Conservation (phyloP, 2,113 vertebrate species). For the Condylura cristata region DNA sequence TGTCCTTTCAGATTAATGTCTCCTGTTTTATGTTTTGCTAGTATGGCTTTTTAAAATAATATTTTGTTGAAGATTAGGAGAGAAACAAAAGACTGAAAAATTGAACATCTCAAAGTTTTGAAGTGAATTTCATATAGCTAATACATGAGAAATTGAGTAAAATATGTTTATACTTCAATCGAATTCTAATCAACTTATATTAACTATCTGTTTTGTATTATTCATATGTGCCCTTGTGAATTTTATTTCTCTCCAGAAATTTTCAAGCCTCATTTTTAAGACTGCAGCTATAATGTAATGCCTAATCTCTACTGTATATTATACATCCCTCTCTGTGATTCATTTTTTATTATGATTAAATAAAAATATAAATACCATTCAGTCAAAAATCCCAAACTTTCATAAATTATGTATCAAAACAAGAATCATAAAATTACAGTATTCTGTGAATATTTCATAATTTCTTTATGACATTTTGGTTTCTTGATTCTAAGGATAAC, state of each 20-base stretch:
- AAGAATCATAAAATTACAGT: background rate
- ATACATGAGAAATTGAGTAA: conserved; percentile 4
- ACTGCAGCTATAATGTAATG: background rate
- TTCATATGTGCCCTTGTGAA: fast-evolving
- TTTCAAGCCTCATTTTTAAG: conserved; percentile 32
- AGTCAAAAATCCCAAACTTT: background rate
- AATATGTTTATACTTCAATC: background rate
- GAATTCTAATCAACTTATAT: conserved; percentile 27
- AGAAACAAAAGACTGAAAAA: conserved; percentile 52
- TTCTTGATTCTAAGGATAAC: background rate
- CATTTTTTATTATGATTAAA: background rate
- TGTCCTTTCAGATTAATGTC: conserved; percentile 25
- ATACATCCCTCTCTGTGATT: background rate
- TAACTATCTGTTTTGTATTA: background rate
- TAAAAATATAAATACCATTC: background rate
- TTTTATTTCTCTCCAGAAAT: conserved; percentile 57
- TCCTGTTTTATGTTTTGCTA: background rate
- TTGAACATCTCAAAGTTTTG: conserved; percentile 25
- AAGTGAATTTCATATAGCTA: background rate
- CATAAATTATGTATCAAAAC: background rate
- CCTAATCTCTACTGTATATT: background rate
- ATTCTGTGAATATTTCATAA: background rate
- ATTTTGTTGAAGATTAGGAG: conserved; percentile 37
- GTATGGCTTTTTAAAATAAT: conserved; percentile 40
- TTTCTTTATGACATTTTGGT: background rate